Percentiles rank a stretch among this genome's conserved stretches.
These are phyloP conservation scores for Arrhamphus sclerolepis DNA, from an alignment of 2,797 vertebrate genomes.

Conservation along the genomic window DNA sequence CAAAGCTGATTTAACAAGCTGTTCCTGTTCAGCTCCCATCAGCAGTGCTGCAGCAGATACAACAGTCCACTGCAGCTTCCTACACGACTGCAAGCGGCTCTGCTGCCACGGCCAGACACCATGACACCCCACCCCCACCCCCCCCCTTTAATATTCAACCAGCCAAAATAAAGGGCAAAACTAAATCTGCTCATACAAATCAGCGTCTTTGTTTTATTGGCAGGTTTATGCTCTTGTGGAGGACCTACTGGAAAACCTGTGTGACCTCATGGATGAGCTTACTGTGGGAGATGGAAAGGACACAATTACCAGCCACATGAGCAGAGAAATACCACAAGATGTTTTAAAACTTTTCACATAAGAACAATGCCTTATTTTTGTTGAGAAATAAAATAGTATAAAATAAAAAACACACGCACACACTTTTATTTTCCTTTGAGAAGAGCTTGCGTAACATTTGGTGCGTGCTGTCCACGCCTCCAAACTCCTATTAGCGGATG, in stretches of 20 bases:
- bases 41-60: too few relatives aligned
- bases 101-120: too few relatives aligned
- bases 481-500: constrained; percentile 8
- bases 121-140: too few relatives aligned
- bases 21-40: too few relatives aligned
- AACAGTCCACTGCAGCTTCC: too few relatives aligned
- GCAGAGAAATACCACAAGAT: neutral
- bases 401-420: neutral
- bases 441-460: neutral
- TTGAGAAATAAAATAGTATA: constrained; percentile 4
- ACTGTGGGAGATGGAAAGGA: constrained; percentile 9
- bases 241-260: constrained; percentile 62
- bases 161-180: too few relatives aligned
- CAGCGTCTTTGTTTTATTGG: constrained; percentile 9
- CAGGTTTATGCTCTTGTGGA: constrained; percentile 70
- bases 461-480: constrained; percentile 15
- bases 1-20: too few relatives aligned
- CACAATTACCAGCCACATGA: neutral
- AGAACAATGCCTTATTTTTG: neutral
- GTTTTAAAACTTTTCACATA: too few relatives aligned
- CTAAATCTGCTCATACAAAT: neutral
- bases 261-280: constrained; percentile 58
- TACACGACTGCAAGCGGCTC: too few relatives aligned
- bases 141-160: too few relatives aligned
- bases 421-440: neutral